Conservation (phyloP, 2,888 invertebrate genomes). For the Elegia similella region DNA sequence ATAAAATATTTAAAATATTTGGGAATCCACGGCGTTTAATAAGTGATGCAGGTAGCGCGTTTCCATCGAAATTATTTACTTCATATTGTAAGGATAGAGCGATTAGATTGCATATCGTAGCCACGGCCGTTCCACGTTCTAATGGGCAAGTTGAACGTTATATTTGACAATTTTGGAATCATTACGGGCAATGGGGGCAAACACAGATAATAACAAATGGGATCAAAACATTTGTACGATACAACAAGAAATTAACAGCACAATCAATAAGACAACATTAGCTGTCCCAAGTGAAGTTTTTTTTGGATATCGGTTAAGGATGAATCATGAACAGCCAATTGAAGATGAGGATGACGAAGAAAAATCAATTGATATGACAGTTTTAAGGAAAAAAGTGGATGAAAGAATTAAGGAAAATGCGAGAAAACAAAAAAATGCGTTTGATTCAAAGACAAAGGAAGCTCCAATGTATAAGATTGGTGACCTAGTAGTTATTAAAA, state of each 20-base stretch:
- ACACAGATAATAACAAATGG: slow-evolving; percentile 11
- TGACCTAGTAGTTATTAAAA: slow-evolving; percentile 25
- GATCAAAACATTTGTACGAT: slow-evolving; percentile 2
- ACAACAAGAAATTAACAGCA: slow-evolving; percentile 14
- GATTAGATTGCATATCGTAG: no score
- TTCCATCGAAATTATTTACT: no score
- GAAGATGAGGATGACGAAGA: slow-evolving; percentile 11
- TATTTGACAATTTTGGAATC: no score
- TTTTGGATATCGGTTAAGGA: slow-evolving; percentile 11
- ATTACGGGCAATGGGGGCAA: slow-evolving; percentile 16
- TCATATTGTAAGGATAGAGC: no score
- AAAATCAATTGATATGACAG: slow-evolving; percentile 14
- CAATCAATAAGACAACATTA: slow-evolving; percentile 15
- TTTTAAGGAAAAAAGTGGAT: slow-evolving; percentile 13
- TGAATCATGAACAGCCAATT: slow-evolving; percentile 11
- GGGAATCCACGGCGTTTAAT: no score
- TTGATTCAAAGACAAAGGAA: slow-evolving; percentile 14
- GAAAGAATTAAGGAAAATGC: slow-evolving; percentile 12
- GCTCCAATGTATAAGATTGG: slow-evolving; percentile 18
- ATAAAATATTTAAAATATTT: no score
- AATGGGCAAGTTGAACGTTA: no score
- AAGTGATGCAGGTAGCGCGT: no score
- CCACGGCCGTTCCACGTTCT: no score
- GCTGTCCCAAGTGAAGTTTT: slow-evolving; percentile 16
- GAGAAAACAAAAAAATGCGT: slow-evolving; percentile 16